Conservation (phyloP, 2,113 vertebrate species). For the Isichthys henryi region DNA sequence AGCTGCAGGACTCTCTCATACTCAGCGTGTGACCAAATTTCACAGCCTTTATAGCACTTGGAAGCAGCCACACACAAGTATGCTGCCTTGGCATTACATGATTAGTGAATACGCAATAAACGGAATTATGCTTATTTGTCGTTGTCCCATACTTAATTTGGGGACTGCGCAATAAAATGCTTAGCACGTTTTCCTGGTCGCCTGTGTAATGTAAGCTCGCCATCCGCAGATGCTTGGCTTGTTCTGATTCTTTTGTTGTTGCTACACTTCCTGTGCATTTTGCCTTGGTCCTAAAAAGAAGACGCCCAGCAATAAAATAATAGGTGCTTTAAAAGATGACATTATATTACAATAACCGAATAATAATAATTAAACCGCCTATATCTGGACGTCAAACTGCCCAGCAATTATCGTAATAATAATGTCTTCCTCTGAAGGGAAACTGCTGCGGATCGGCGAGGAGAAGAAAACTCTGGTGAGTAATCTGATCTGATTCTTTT, state of each 20-base stretch:
- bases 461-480: conserved; percentile 51
- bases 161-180: neutral
- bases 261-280: neutral
- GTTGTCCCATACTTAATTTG: neutral
- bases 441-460: conserved; percentile 41
- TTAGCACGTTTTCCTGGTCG: neutral
- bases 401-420: conserved; percentile 12
- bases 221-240: too few relatives aligned
- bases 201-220: neutral
- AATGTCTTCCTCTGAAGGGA: conserved; percentile 54
- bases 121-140: too few relatives aligned
- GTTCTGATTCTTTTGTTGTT: neutral
- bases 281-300: neutral
- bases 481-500: neutral
- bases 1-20: neutral
- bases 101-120: neutral
- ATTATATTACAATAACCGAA: neutral
- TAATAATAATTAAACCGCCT: neutral
- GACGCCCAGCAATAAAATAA: neutral
- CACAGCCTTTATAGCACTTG: neutral
- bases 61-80: conserved; percentile 10
- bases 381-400: neutral
- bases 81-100: neutral
- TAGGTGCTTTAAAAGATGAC: neutral
- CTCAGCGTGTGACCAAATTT: neutral